These are phyloP conservation scores for Reticulitermes lucifugus DNA, from an alignment of 2,888 invertebrate species.

Conservation along the genomic window DNA sequence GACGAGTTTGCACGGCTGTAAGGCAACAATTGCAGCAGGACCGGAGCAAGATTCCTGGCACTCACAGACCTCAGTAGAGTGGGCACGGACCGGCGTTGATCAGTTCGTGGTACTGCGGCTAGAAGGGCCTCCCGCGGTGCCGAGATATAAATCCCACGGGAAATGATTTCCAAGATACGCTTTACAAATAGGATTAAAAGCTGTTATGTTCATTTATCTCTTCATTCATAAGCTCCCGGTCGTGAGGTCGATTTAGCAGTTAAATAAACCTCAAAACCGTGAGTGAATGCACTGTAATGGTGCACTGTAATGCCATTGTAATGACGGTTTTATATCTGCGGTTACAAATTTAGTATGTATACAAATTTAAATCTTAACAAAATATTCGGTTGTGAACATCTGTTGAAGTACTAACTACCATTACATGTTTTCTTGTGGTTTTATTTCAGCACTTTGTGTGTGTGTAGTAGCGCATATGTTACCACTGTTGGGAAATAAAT, in stretches of 20 bases:
- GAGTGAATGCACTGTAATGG: no score
- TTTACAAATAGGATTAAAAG: constrained; percentile 14
- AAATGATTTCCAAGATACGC: constrained; percentile 19
- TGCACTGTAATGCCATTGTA: not conserved
- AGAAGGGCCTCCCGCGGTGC: not conserved
- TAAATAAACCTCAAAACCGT: not conserved
- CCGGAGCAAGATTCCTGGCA: not conserved
- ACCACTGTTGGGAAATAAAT: no score
- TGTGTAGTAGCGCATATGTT: no score
- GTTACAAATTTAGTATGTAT: not conserved
- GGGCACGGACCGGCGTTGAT: not conserved
- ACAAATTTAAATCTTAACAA: not conserved
- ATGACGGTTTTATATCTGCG: not conserved
- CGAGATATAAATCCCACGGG: constrained; percentile 20
- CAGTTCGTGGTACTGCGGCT: not conserved
- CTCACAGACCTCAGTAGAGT: no score
- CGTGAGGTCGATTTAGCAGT: not conserved
- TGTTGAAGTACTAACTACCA: no score
- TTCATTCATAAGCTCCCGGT: not conserved
- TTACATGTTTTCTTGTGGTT: no score
- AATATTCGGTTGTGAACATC: not conserved
- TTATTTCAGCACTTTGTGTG: no score
- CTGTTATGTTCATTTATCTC: not conserved
- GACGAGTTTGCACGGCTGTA: not conserved
- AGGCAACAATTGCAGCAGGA: not conserved